phyloP scores from a whole-genome alignment of 2,797 vertebrate genomes.

The Trachops cirrhosus region DNA sequence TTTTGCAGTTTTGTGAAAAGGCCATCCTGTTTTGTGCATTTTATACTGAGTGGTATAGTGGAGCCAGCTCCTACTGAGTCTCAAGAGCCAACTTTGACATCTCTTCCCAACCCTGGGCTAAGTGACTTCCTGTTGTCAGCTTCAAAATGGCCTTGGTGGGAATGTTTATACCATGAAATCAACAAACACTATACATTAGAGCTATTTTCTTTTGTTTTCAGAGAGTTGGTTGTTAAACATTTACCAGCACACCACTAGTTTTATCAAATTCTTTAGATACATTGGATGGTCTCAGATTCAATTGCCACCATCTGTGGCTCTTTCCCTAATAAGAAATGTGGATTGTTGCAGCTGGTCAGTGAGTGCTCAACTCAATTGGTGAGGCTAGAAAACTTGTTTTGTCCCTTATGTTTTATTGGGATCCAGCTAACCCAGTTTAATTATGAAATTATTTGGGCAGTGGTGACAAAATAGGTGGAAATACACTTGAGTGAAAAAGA shows the following conservation, averaged over 20 bases:
- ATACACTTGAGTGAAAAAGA: background rate
- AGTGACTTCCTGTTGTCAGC: background rate
- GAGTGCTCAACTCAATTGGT: background rate
- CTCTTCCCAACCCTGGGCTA: background rate
- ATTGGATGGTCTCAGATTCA: background rate
- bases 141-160: background rate
- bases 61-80: background rate
- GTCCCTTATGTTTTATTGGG: conserved; percentile 4
- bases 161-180: background rate
- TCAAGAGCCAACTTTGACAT: background rate
- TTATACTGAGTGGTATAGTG: background rate
- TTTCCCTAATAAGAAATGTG: background rate
- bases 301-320: background rate
- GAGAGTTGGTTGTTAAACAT: background rate
- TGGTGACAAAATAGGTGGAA: conserved; percentile 28
- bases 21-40: background rate
- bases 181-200: background rate
- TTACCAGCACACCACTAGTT: background rate
- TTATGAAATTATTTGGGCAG: conserved; percentile 42
- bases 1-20: background rate
- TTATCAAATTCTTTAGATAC: background rate
- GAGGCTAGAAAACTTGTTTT: background rate
- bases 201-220: background rate
- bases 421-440: conserved; percentile 21
- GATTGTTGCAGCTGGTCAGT: background rate